Conservation (phyloP, 2,888 invertebrate genomes). For the Dolichopus griseipennis region DNA sequence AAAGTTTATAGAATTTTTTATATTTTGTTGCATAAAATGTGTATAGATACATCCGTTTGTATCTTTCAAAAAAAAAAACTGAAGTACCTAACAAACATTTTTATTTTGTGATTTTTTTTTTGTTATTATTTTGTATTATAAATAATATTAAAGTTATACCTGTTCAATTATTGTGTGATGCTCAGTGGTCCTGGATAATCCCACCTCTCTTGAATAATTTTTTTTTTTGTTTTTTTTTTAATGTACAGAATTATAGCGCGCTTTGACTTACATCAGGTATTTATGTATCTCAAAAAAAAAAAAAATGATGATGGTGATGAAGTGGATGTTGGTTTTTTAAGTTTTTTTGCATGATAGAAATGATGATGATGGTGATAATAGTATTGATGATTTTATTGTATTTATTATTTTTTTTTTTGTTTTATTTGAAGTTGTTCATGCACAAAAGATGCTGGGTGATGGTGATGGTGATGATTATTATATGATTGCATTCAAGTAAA, state of each 20-base stretch:
- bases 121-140: background rate
- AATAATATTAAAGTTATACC: background rate
- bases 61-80: background rate
- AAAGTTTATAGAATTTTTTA: too few species aligned
- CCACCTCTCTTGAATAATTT: constrained; percentile 8
- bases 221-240: background rate
- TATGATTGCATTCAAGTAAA: constrained; percentile 11
- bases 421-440: too few species aligned
- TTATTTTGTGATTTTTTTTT: too few species aligned
- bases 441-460: background rate
- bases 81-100: background rate
- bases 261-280: background rate
- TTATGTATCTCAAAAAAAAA: too few species aligned
- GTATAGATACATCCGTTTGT: too few species aligned
- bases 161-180: background rate
- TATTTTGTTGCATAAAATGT: too few species aligned
- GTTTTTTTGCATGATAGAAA: too few species aligned
- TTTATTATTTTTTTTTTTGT: too few species aligned
- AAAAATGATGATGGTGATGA: too few species aligned
- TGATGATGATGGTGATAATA: too few species aligned
- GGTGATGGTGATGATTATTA: background rate
- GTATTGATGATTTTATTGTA: too few species aligned
- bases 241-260: background rate
- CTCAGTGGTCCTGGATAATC: constrained; percentile 8
- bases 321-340: too few species aligned